phyloP scores from a whole-genome alignment of 2,888 invertebrate genomes.

The Gisinianus flammeolus region DNA sequence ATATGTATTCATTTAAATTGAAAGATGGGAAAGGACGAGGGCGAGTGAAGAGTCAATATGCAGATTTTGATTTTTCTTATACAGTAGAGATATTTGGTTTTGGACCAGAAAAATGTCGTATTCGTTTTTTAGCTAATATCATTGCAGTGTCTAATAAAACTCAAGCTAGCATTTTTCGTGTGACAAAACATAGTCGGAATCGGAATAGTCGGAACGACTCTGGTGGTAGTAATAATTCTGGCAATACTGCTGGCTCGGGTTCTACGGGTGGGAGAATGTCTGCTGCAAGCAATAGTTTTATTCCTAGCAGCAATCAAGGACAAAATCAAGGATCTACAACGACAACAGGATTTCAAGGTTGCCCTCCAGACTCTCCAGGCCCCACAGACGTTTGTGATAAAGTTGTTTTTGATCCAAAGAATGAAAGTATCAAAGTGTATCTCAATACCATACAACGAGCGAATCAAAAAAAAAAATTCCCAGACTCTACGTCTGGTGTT shows the following conservation, averaged over 20 bases:
- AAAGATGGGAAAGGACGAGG: conserved; percentile 54
- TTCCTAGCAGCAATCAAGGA: neutral
- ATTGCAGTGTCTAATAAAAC: conserved; percentile 44
- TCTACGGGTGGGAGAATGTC: conserved; percentile 9
- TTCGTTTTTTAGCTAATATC: conserved; percentile 50
- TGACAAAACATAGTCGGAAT: conserved; percentile 39
- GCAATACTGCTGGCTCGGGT: neutral
- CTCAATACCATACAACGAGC: conserved; percentile 48
- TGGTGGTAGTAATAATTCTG: neutral
- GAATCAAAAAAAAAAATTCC: conserved; percentile 50
- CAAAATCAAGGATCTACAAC: neutral
- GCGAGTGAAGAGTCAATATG: conserved; percentile 50
- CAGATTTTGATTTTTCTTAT: conserved; percentile 56
- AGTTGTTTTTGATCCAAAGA: conserved; percentile 54
- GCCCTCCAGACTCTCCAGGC: neutral
- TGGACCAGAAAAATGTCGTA: conserved; percentile 40
- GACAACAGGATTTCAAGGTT: neutral
- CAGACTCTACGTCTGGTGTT: conserved; percentile 39
- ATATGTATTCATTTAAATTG: conserved; percentile 53
- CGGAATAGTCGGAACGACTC: conserved; percentile 33
- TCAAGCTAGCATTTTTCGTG: conserved; percentile 48
- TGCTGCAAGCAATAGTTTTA: neutral
- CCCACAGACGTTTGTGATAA: conserved; percentile 27
- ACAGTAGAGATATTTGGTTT: conserved; percentile 44
- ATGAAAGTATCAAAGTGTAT: conserved; percentile 53